Evolutionary conservation across 2,888 invertebrate species (phyloP).

Genomic region (Noctuana brunneofusca): DNA sequence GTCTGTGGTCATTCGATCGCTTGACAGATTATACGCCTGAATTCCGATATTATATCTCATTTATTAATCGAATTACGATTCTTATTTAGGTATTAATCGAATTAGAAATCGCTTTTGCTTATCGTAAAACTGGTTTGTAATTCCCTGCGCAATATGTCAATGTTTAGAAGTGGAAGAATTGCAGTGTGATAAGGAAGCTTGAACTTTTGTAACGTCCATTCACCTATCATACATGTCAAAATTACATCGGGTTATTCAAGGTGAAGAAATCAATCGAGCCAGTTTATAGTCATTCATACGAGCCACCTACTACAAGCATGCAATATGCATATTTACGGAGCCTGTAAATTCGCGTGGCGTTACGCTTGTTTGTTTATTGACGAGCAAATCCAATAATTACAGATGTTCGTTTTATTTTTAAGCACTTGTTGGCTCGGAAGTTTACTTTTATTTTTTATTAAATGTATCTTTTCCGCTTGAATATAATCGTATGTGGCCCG

Average conservation of each 20-base stretch:
- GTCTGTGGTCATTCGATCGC: neutral
- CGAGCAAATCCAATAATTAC: slow-evolving; percentile 14
- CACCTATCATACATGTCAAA: slow-evolving; percentile 34
- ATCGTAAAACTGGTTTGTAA: neutral
- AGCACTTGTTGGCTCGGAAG: slow-evolving; percentile 1
- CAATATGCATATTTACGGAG: slow-evolving; percentile 29
- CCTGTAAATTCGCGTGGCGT: slow-evolving; percentile 23
- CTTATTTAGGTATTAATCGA: neutral
- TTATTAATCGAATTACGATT: slow-evolving; percentile 3
- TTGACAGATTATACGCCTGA: slow-evolving; percentile 1
- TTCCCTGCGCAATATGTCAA: neutral
- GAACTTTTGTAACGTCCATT: slow-evolving; percentile 36
- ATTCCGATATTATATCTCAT: neutral
- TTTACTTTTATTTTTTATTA: neutral
- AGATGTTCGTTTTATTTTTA: slow-evolving; percentile 12
- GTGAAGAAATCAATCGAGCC: slow-evolving; percentile 34
- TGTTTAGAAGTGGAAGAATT: neutral
- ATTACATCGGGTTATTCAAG: slow-evolving; percentile 40
- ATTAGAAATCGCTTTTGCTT: slow-evolving; percentile 1
- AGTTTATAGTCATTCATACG: slow-evolving; percentile 33
- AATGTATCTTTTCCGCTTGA: too few relatives aligned
- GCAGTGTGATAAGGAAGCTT: slow-evolving; percentile 29
- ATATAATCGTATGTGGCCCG: too few relatives aligned
- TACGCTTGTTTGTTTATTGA: slow-evolving; percentile 24
- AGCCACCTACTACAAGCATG: neutral